Evolutionary conservation across 1,140 invertebrate genomes (phyloP), one percentile per base, ranked within the genome.

Genomic region (Drosophila bocqueti): DNA sequence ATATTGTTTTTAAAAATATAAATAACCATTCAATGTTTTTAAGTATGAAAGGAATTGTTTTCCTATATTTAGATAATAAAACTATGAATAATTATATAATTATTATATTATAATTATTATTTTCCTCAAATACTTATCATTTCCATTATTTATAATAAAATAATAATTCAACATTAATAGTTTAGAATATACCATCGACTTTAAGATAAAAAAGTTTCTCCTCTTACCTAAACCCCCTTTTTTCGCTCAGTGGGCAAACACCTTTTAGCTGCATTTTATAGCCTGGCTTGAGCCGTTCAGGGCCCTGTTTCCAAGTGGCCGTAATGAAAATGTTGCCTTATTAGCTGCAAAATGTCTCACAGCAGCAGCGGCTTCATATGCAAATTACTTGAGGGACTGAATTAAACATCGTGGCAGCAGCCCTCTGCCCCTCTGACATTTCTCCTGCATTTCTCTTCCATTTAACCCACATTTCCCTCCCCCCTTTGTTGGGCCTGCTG

Each of bases 311-410:
- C 49, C 49, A 68, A 71, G 67, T 71, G 67, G 47, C 67, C 49
- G 21, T 61, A 81, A 61, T 81, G 66, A 79, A 89, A 86, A 83
- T 74, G 64, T 73, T 73, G 60, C 65, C 84, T 87, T 89, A 89
- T 87, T 89, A 87, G 83, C 83, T 80, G 83, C 68, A 80, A 87
- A 86, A 47, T 74, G 76, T 77, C 42, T 60, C 72, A 43, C 52
- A 64, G 59, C 26, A 61, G 47, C 31, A 29, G 65, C 43, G 60
- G 42, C 67, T 46, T 55, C 65, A 62, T 45, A 69, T 45, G 76
- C 58, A 78, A 78, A 78, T 78, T 71, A 58, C 76, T 78, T 59
- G 21, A 36, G 75, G 40, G 55, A 63, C 68, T 55, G 47, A 69
- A 45, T 36, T 50, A 69, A 50, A 24, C 18, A 57, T 31, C 24